These are phyloP conservation scores for Takifugu ocellatus DNA, from an alignment of 2,797 vertebrate species.

Conservation along the genomic window DNA sequence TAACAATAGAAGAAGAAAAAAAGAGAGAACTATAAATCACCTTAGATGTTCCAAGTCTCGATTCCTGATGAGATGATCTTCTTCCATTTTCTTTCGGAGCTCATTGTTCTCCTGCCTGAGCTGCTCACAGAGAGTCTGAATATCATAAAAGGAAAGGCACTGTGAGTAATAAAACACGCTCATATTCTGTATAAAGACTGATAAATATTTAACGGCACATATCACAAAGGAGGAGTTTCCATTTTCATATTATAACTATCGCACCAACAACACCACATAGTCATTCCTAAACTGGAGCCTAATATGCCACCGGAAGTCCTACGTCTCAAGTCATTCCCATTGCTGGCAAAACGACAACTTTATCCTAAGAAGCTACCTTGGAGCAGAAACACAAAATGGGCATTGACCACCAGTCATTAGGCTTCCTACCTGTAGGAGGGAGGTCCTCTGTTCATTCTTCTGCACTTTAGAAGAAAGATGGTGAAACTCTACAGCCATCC, in stretches of 20 bases:
- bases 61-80: slow-evolving; percentile 91
- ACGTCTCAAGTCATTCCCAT: too few species aligned
- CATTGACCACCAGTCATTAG: not conserved
- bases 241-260: too few species aligned
- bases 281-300: too few species aligned
- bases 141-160: not conserved
- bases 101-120: slow-evolving; percentile 93
- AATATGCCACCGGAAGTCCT: too few species aligned
- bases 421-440: slow-evolving; percentile 85
- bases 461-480: slow-evolving; percentile 95
- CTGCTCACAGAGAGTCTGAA: slow-evolving; percentile 91
- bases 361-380: not conserved
- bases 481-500: slow-evolving; percentile 98
- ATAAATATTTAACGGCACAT: too few species aligned
- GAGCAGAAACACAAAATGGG: too few species aligned
- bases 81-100: slow-evolving; percentile 92
- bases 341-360: not conserved
- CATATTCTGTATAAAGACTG: not conserved
- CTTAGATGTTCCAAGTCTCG: slow-evolving; percentile 88
- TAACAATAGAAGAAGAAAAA: slow-evolving; percentile 7
- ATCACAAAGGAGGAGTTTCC: too few species aligned
- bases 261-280: too few species aligned
- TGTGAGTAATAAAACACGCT: slow-evolving; percentile 2
- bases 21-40: slow-evolving; percentile 61
- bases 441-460: slow-evolving; percentile 94